Conservation (phyloP, 2,113 vertebrate genomes). For the Glaucomys volans region DNA sequence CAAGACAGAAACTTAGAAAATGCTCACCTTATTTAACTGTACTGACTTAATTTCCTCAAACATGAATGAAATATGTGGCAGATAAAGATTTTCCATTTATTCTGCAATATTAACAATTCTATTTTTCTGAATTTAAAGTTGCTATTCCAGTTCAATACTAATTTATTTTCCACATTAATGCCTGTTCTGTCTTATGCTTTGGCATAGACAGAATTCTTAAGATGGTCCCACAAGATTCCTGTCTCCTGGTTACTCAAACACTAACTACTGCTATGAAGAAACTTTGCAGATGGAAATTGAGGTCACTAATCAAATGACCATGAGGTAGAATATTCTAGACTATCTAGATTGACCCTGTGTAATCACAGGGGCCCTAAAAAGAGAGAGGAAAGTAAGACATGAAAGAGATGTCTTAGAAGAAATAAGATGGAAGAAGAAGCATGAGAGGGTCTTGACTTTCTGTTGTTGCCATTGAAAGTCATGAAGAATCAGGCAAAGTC, state of each 20-base stretch:
- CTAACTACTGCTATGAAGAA: background rate
- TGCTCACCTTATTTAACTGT: background rate
- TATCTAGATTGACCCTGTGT: background rate
- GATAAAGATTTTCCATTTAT: background rate
- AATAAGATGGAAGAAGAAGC: background rate
- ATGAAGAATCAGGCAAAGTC: background rate
- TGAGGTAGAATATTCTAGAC: background rate
- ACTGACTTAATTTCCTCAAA: background rate
- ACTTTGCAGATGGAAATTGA: background rate
- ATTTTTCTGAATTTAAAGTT: slow-evolving; percentile 14
- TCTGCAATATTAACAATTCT: background rate
- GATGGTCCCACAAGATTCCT: background rate
- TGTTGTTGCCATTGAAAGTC: background rate
- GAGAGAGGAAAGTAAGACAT: background rate
- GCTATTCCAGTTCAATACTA: background rate
- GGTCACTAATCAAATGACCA: background rate
- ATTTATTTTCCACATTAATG: background rate
- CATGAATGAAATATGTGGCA: background rate
- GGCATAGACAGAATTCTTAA: background rate
- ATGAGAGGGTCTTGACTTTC: background rate
- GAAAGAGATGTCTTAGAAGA: background rate
- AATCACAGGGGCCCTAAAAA: background rate
- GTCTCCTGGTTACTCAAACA: background rate
- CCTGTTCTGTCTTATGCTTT: background rate
- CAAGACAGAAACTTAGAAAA: background rate